A percentile compares a stretch with the other conserved stretches of the same genome.
phyloP scores from a whole-genome alignment of 2,888 invertebrate genomes.

The Polydrusus pterygomalis region DNA sequence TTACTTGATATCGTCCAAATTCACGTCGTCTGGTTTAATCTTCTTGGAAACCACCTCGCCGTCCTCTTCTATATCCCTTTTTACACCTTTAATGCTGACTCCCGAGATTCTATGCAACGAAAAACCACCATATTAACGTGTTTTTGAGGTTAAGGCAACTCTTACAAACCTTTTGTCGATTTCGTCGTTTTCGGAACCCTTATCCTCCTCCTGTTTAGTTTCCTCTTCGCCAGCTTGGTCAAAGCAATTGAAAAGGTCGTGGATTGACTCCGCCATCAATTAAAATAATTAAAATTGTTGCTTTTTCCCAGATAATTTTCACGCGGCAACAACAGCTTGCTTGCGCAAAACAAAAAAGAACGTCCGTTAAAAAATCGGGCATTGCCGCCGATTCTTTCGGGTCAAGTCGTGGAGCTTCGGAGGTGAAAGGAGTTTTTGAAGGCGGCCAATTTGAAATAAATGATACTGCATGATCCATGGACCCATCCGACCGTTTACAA shows the following conservation, averaged over 20 bases:
- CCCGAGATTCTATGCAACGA: conserved; percentile 58
- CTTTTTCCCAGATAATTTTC: conserved; percentile 37
- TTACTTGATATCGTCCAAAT: conserved; percentile 69
- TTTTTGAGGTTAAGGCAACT: conserved; percentile 62
- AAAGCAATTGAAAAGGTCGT: conserved; percentile 71
- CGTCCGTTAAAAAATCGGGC: conserved; percentile 40
- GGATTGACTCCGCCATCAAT: conserved; percentile 69
- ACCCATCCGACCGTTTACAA: no score
- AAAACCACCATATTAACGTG: conserved; percentile 48
- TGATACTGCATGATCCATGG: background rate
- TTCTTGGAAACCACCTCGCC: conserved; percentile 62
- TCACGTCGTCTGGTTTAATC: conserved; percentile 65
- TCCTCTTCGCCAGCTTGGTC: conserved; percentile 63
- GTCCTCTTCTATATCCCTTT: conserved; percentile 65
- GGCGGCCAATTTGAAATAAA: conserved; percentile 16
- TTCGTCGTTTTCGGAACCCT: conserved; percentile 54
- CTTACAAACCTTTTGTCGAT: conserved; percentile 59
- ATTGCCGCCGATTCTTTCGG: conserved; percentile 17
- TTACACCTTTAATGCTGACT: conserved; percentile 61
- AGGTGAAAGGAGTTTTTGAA: background rate
- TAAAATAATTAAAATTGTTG: conserved; percentile 37
- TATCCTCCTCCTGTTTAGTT: conserved; percentile 53
- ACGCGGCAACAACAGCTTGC: conserved; percentile 58
- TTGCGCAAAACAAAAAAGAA: conserved; percentile 56
- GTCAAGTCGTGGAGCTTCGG: background rate